Evolutionary conservation across 2,797 vertebrate genomes (phyloP).

Genomic region (Tapirus indicus): DNA sequence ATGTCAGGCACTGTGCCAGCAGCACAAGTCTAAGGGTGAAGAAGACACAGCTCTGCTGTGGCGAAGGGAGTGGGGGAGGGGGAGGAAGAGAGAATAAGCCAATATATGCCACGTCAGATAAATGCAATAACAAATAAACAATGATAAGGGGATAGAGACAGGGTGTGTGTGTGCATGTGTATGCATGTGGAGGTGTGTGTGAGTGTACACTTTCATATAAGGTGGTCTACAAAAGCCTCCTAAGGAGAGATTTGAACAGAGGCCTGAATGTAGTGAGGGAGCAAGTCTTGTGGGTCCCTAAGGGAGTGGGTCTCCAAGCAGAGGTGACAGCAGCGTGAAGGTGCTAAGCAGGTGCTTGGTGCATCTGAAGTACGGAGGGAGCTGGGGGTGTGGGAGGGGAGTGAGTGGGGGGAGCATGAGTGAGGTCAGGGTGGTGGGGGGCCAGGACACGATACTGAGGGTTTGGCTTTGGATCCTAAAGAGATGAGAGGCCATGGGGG

Average conservation of each 20-base stretch:
- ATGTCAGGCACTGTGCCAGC: not conserved
- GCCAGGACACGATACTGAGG: not conserved
- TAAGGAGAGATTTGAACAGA: not conserved
- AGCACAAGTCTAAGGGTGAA: not conserved
- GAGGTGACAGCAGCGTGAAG: not conserved
- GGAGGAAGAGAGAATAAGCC: not conserved
- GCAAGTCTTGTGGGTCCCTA: not conserved
- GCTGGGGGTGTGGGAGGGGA: not conserved
- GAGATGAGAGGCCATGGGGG: not conserved
- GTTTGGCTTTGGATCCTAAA: not conserved
- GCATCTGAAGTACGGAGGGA: not conserved
- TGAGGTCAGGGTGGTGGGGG: not conserved
- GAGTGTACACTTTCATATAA: not conserved
- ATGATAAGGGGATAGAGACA: not conserved
- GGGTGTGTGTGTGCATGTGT: not conserved
- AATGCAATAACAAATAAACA: not conserved
- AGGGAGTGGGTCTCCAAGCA: not conserved
- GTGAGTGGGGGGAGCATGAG: fast-evolving
- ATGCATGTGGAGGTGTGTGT: not conserved
- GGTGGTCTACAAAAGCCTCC: not conserved
- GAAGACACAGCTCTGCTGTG: not conserved
- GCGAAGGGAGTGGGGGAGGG: not conserved
- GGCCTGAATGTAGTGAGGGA: not conserved
- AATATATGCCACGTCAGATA: not conserved
- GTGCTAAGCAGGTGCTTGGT: not conserved